Conservation (phyloP, 2,113 vertebrate genomes). For the Suncus etruscus region DNA sequence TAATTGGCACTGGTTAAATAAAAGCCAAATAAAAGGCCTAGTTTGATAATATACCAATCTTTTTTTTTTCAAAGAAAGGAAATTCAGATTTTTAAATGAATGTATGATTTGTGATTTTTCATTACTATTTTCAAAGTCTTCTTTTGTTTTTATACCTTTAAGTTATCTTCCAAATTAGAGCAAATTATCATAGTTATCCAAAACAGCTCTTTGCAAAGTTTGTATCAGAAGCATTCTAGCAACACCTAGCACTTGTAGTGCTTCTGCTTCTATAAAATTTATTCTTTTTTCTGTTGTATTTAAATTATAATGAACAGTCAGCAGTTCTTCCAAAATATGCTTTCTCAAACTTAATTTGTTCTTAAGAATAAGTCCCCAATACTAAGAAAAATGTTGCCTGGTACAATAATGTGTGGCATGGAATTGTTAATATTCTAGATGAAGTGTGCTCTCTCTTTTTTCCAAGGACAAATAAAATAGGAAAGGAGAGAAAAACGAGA, state of each 20-base stretch:
- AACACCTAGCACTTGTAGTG: neutral
- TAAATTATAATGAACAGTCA: neutral
- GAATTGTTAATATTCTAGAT: too few species aligned
- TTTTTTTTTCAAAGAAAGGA: constrained; percentile 28
- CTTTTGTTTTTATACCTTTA: neutral
- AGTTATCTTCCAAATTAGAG: constrained; percentile 15
- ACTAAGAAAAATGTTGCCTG: too few species aligned
- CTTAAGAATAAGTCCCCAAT: too few species aligned
- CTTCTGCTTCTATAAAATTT: neutral
- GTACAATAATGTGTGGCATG: too few species aligned
- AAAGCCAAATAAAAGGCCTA: constrained; percentile 23
- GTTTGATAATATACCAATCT: neutral
- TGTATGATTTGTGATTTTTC: constrained; percentile 27
- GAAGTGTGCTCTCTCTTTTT: too few species aligned
- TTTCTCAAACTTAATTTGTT: neutral
- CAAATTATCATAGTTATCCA: constrained; percentile 12
- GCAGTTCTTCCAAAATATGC: neutral
- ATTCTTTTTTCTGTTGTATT: constrained; percentile 27
- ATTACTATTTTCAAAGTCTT: neutral
- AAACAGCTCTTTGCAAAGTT: constrained; percentile 13
- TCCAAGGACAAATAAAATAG: too few species aligned
- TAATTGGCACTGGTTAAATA: neutral
- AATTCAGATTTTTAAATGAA: neutral
- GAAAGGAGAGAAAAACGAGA: too few species aligned
- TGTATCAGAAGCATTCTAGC: neutral